These are phyloP conservation scores for Vultur gryphus DNA, from an alignment of 2,797 vertebrate genomes.

Conservation along the genomic window DNA sequence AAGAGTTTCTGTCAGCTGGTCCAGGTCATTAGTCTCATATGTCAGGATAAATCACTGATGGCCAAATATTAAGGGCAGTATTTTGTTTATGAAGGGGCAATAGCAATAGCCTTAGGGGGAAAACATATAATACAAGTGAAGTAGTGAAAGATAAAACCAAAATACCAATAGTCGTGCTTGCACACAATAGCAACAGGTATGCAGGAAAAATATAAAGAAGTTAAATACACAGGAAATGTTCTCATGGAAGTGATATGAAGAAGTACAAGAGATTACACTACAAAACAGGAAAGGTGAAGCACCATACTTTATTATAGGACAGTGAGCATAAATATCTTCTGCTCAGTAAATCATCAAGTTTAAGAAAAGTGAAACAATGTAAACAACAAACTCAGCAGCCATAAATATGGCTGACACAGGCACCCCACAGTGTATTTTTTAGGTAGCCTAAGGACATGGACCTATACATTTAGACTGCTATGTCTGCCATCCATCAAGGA, in stretches of 20 bases:
- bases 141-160: not conserved
- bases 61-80: not conserved
- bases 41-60: not conserved
- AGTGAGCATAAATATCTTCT: not conserved
- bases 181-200: not conserved
- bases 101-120: not conserved
- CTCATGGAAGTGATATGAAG: not conserved
- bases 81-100: not conserved
- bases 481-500: not conserved
- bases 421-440: accelerated
- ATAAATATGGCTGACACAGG: not conserved
- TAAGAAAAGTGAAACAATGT: not conserved
- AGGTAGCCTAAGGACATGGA: not conserved
- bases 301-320: not conserved
- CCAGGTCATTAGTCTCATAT: not conserved
- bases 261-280: not conserved
- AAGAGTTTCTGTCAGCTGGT: not conserved
- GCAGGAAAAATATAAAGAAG: not conserved
- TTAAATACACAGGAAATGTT: not conserved
- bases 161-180: not conserved
- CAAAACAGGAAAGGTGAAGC: not conserved
- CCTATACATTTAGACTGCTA: not conserved
- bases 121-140: not conserved
- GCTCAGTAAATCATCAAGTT: not conserved
- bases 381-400: not conserved